These are phyloP conservation scores for Silurus lanzhouensis DNA, from an alignment of 2,797 vertebrate species.

Conservation along the genomic window DNA sequence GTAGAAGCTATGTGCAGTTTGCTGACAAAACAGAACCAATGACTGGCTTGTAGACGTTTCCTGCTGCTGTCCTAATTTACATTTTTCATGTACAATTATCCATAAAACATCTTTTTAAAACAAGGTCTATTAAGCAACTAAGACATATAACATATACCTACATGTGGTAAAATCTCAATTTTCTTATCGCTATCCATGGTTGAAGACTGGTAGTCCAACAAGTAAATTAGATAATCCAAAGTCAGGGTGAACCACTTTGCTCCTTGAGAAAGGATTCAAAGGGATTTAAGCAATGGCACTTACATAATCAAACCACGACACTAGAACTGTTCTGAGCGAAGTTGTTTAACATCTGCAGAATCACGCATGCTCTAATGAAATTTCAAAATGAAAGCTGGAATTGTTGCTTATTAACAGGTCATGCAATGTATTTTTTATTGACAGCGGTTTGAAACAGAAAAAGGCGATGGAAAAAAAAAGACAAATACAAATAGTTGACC, in stretches of 20 bases:
- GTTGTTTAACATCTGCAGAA: slow-evolving; percentile 6
- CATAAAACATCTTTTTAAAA: background rate
- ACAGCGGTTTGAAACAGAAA: background rate
- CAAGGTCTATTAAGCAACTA: background rate
- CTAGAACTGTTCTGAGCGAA: slow-evolving; percentile 3
- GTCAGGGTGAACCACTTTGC: slow-evolving; percentile 44
- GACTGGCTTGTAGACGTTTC: background rate
- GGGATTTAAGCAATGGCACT: slow-evolving; percentile 51
- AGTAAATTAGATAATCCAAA: slow-evolving; percentile 47
- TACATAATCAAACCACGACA: slow-evolving; percentile 51
- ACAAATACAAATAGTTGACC: background rate
- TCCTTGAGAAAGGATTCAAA: slow-evolving; percentile 42
- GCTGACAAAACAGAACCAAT: background rate
- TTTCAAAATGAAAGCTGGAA: slow-evolving; percentile 42
- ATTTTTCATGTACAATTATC: background rate
- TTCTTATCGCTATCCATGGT: slow-evolving; percentile 51
- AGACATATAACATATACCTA: slow-evolving; percentile 43
- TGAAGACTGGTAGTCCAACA: slow-evolving; percentile 39
- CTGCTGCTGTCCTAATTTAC: background rate
- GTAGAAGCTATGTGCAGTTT: background rate
- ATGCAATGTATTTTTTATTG: slow-evolving; percentile 1
- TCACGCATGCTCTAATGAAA: slow-evolving; percentile 16
- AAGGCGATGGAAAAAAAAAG: background rate
- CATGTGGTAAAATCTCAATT: slow-evolving; percentile 36
- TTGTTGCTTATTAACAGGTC: slow-evolving; percentile 36